These are phyloP conservation scores for Andrena marginata DNA, from an alignment of 2,888 invertebrate genomes.

Conservation along the genomic window DNA sequence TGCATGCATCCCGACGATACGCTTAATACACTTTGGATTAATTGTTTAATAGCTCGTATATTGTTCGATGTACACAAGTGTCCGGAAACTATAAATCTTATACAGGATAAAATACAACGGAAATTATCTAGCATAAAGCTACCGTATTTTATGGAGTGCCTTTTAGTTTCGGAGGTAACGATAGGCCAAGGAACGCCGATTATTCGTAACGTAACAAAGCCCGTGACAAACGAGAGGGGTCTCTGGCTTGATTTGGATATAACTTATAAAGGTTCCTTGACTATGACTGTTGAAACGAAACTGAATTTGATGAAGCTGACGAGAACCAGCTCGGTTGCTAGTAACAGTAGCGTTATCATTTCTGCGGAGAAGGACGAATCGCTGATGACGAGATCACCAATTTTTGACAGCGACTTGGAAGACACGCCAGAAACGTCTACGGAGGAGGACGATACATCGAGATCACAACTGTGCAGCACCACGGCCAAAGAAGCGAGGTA, in stretches of 20 bases:
- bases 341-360: conserved; percentile 59
- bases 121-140: conserved; percentile 95
- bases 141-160: conserved; percentile 95
- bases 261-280: conserved; percentile 91
- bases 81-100: conserved; percentile 88
- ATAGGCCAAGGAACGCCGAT: conserved; percentile 90
- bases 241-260: conserved; percentile 95
- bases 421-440: conserved; percentile 93
- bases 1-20: conserved; percentile 83
- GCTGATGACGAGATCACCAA: conserved; percentile 85
- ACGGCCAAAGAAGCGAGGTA: conserved; percentile 59
- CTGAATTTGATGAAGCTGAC: conserved; percentile 92
- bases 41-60: conserved; percentile 91
- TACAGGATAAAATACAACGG: conserved; percentile 93
- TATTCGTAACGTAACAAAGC: conserved; percentile 88
- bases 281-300: conserved; percentile 95
- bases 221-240: conserved; percentile 92
- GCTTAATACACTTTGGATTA: conserved; percentile 90
- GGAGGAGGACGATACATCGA: conserved; percentile 88
- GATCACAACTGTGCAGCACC: conserved; percentile 70
- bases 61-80: conserved; percentile 94
- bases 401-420: conserved; percentile 91
- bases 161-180: conserved; percentile 91
- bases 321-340: conserved; percentile 74
- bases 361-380: conserved; percentile 72